Percentiles rank a stretch among this genome's conserved stretches.
Evolutionary conservation across 2,888 invertebrate genomes (phyloP).

Genomic region (Amblyjoppa proteus): DNA sequence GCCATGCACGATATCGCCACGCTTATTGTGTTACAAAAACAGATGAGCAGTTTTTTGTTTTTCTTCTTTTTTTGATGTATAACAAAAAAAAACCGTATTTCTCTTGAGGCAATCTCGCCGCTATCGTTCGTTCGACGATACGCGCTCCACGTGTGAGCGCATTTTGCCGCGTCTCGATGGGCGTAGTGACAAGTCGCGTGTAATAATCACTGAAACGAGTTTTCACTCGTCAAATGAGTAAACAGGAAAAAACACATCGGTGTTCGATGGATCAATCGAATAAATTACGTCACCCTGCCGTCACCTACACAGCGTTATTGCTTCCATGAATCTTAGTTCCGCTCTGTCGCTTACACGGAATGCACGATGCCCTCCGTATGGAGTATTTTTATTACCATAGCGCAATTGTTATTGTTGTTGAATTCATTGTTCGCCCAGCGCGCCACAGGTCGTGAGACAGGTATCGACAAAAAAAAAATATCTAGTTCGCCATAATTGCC

Average conservation of each 20-base stretch:
- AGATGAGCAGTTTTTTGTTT: neutral
- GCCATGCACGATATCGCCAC: neutral
- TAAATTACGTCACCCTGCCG: neutral
- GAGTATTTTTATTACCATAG: neutral
- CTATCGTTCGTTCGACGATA: neutral
- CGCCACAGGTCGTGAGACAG: too few species aligned
- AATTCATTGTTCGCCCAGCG: too few species aligned
- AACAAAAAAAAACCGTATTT: neutral
- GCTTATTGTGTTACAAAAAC: neutral
- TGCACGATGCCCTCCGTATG: neutral
- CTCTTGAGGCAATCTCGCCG: neutral
- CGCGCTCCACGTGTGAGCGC: neutral
- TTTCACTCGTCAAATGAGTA: neutral
- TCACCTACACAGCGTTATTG: neutral
- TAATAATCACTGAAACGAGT: neutral
- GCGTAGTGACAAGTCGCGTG: neutral
- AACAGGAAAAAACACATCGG: neutral
- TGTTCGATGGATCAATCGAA: neutral
- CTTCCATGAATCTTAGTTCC: neutral
- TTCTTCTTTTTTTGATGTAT: neutral
- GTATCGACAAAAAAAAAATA: too few species aligned
- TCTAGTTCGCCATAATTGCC: too few species aligned
- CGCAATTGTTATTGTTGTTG: too few species aligned
- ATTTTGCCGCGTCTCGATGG: too few species aligned
- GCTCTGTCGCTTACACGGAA: neutral